Percentiles rank a stretch among this genome's conserved stretches.
phyloP scores from a whole-genome alignment of 2,888 invertebrate species.

The Pheosia tremula region DNA sequence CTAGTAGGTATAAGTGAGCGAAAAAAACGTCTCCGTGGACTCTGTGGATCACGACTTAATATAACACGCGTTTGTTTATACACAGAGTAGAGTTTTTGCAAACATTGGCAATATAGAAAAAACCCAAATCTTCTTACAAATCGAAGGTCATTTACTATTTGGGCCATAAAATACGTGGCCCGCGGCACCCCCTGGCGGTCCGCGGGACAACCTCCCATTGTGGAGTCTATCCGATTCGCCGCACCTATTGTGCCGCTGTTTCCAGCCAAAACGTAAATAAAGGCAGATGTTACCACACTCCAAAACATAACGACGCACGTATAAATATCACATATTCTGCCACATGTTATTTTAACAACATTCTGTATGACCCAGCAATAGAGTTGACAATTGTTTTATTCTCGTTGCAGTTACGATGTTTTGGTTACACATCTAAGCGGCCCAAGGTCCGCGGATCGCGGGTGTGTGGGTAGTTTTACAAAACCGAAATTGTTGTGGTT shows the following conservation, averaged over 20 bases:
- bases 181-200: constrained; percentile 38
- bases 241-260: constrained; percentile 77
- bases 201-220: constrained; percentile 59
- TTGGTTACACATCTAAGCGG: constrained; percentile 45
- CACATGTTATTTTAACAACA: constrained; percentile 24
- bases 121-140: constrained; percentile 32
- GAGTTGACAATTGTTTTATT: constrained; percentile 29
- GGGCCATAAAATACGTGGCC: constrained; percentile 52
- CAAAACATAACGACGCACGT: constrained; percentile 55
- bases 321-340: constrained; percentile 32
- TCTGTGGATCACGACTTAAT: no score
- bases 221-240: constrained; percentile 68
- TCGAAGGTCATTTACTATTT: constrained; percentile 66
- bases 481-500: constrained; percentile 71
- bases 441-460: constrained; percentile 53
- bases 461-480: constrained; percentile 79
- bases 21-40: no score
- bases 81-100: constrained; percentile 12
- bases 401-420: constrained; percentile 28
- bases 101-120: constrained; percentile 17
- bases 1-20: no score
- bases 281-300: constrained; percentile 82
- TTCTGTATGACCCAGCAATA: constrained; percentile 26
- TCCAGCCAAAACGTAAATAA: constrained; percentile 83
- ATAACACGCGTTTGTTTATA: not conserved